Evolutionary conservation across 2,797 vertebrate genomes (phyloP).

Genomic region (Platyrinchus mystaceus): DNA sequence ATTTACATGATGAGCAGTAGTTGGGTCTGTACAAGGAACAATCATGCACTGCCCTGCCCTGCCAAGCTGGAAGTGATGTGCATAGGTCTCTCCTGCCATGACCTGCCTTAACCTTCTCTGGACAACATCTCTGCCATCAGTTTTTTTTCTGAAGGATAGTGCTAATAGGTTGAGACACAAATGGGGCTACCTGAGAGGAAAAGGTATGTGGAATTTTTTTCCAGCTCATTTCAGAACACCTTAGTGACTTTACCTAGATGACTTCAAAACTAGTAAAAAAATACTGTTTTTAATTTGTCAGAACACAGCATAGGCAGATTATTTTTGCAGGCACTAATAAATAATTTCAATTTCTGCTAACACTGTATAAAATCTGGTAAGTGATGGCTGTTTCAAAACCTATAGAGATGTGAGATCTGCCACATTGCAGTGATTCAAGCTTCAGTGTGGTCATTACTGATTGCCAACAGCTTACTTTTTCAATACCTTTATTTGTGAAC

Average conservation of each 20-base stretch:
- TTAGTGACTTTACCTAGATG: background rate
- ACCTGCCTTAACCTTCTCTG: background rate
- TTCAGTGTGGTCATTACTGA: background rate
- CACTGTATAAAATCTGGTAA: background rate
- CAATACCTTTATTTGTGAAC: background rate
- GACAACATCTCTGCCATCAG: background rate
- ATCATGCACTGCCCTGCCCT: background rate
- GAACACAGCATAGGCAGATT: background rate
- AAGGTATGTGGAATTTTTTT: background rate
- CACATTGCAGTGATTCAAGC: background rate
- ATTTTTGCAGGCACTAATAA: background rate
- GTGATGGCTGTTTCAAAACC: background rate
- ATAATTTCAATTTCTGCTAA: background rate
- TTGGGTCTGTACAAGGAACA: background rate
- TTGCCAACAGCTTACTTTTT: background rate
- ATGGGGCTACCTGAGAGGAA: background rate
- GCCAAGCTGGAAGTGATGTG: background rate
- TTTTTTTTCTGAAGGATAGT: background rate
- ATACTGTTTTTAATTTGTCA: background rate
- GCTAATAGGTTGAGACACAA: background rate
- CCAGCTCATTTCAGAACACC: background rate
- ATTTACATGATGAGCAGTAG: background rate
- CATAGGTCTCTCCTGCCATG: background rate
- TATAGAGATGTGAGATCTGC: background rate
- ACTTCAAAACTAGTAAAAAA: background rate